phyloP scores from a whole-genome alignment of 35 echinoderm and acorn worm genomes.

The Patiria miniata region DNA sequence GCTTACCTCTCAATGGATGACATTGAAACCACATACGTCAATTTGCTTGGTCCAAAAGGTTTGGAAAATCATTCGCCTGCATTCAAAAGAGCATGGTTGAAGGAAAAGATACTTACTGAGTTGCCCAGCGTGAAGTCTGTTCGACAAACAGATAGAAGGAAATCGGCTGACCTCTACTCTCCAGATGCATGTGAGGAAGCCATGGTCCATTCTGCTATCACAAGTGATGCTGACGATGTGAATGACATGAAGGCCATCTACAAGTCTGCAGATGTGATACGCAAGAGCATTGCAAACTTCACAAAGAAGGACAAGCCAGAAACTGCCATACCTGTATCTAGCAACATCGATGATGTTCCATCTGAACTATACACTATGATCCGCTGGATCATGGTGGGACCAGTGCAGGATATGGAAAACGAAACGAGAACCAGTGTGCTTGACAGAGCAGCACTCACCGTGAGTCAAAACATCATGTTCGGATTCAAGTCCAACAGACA shows the following conservation, averaged over 20 bases:
- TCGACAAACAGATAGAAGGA: constrained; percentile 37
- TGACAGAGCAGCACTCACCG: constrained; percentile 45
- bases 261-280: constrained; percentile 29
- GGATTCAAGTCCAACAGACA: constrained; percentile 59
- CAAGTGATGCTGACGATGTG: constrained; percentile 43
- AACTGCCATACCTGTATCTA: constrained; percentile 39
- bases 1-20: constrained; percentile 51
- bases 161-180: constrained; percentile 45
- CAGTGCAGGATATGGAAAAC: constrained; percentile 41
- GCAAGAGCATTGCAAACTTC: constrained; percentile 39
- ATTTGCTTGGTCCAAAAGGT: constrained; percentile 42
- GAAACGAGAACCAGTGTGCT: constrained; percentile 35
- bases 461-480: constrained; percentile 61
- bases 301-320: constrained; percentile 21
- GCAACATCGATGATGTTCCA: constrained; percentile 48
- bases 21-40: neutral
- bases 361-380: constrained; percentile 44
- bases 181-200: constrained; percentile 34
- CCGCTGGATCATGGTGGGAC: constrained; percentile 45
- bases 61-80: constrained; percentile 26
- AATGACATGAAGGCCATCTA: too few species aligned
- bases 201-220: constrained; percentile 40
- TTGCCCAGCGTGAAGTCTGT: constrained; percentile 37
- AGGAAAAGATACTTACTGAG: neutral
- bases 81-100: constrained; percentile 19